phyloP scores from a whole-genome alignment of 2,113 vertebrate genomes.

The Psittacula cyanocephala region DNA sequence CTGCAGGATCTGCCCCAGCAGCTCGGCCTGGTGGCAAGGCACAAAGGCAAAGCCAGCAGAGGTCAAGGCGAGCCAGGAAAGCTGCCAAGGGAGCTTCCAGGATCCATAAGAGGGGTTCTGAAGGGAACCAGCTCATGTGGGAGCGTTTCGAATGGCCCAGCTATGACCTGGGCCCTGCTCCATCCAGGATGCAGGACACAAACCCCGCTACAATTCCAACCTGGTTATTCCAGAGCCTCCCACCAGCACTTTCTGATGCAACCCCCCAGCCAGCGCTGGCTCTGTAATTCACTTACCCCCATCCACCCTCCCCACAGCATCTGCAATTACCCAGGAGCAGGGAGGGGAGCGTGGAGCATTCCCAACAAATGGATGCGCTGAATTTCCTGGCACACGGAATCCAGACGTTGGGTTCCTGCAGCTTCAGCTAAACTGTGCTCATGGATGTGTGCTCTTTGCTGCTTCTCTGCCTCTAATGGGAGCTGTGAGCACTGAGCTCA shows the following conservation, averaged over 20 bases:
- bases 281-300: neutral
- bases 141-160: rapidly evolving
- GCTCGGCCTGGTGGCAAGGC: neutral
- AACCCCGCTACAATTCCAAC: neutral
- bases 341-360: neutral
- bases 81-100: neutral
- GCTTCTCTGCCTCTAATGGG: neutral
- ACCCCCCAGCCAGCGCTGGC: neutral
- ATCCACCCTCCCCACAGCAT: neutral
- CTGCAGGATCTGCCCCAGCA: rapidly evolving
- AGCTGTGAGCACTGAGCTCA: neutral
- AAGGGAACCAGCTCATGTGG: neutral
- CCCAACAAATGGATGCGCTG: neutral
- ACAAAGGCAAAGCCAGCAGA: neutral
- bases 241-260: neutral
- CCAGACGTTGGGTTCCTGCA: neutral
- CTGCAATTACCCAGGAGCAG: neutral
- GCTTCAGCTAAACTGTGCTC: neutral
- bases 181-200: neutral
- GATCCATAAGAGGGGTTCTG: no score
- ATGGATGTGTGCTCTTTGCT: neutral
- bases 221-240: neutral
- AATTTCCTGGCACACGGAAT: neutral
- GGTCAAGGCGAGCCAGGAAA: neutral
- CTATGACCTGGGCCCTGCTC: neutral